A percentile compares a stretch with the other conserved stretches of the same genome.
phyloP scores from a whole-genome alignment of 2,797 vertebrate species.

The Alosa sapidissima region DNA sequence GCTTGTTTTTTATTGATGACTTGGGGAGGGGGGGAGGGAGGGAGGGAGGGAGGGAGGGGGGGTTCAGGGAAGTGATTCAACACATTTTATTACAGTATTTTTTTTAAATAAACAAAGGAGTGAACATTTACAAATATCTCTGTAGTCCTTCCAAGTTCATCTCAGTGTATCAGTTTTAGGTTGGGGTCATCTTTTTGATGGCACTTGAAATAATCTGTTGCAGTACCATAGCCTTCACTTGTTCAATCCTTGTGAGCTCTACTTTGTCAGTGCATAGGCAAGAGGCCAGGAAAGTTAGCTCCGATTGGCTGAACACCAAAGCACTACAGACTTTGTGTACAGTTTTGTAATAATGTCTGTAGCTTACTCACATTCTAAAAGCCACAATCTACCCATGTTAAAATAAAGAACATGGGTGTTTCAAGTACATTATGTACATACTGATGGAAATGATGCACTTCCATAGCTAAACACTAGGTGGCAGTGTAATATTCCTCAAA shows the following conservation, averaged over 20 bases:
- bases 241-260: neutral
- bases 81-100: neutral
- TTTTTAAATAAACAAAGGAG: neutral
- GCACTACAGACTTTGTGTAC: neutral
- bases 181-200: neutral
- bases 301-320: neutral
- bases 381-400: no score
- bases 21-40: no score
- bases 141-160: neutral
- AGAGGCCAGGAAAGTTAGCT: neutral
- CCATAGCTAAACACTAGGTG: conserved; percentile 16
- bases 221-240: neutral
- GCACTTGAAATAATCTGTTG: neutral
- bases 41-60: no score
- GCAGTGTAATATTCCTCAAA: neutral
- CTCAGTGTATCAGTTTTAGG: neutral
- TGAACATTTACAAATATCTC: neutral
- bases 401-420: neutral
- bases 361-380: neutral
- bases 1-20: conserved; percentile 10
- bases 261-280: neutral
- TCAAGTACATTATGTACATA: neutral
- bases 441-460: conserved; percentile 12
- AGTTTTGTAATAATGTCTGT: neutral
- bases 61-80: neutral